Evolutionary conservation across 2,113 vertebrate genomes (phyloP).

Genomic region (Varanus komodoensis): DNA sequence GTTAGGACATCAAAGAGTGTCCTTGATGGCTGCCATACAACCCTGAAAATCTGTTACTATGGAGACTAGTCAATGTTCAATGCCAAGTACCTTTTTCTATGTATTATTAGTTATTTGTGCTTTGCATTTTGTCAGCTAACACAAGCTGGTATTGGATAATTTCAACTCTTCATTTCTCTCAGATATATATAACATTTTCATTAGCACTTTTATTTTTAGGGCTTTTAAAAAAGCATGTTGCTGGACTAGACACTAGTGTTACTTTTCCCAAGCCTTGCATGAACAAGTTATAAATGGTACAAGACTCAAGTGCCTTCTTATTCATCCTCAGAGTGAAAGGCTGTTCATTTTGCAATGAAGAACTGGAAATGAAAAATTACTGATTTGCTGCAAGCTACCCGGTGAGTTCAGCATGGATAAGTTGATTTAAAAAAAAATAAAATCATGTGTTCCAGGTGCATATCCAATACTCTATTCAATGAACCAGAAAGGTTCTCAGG

Average conservation of each 20-base stretch:
- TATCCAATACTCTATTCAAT: too few relatives aligned
- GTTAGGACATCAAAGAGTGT: background rate
- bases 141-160: background rate
- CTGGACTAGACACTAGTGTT: background rate
- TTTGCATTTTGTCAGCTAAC: background rate
- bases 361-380: background rate
- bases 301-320: background rate
- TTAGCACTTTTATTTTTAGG: background rate
- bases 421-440: too few relatives aligned
- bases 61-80: background rate
- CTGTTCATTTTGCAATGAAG: background rate
- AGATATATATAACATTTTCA: background rate
- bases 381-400: background rate
- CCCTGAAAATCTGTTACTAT: background rate
- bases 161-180: background rate
- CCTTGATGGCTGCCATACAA: background rate
- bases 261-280: background rate
- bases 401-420: too few relatives aligned
- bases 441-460: too few relatives aligned
- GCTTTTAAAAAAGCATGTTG: too few relatives aligned
- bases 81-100: background rate
- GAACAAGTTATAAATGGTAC: background rate
- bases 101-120: background rate
- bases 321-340: background rate
- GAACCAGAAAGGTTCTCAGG: too few relatives aligned